These are phyloP conservation scores for Steinernema carpocapsae DNA, from an alignment of 2,888 invertebrate species.

Conservation along the genomic window DNA sequence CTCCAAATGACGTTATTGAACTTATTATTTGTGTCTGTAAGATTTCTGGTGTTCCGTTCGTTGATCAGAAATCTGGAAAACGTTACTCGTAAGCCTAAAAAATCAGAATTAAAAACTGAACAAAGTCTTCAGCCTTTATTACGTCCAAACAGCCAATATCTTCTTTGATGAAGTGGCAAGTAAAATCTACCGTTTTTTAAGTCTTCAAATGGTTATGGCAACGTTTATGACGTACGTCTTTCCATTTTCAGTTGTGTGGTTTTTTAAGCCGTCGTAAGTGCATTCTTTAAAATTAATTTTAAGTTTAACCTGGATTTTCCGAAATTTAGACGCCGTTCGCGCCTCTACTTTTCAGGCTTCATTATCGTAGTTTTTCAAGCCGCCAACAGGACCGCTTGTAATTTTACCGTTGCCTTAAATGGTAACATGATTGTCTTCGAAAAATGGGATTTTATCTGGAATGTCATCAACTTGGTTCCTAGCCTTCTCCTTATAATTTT, in stretches of 20 bases:
- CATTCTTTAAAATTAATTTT: too few relatives aligned
- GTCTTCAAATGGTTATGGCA: background rate
- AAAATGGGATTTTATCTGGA: background rate
- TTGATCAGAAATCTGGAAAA: too few relatives aligned
- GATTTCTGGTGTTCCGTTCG: background rate
- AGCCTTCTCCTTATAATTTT: background rate
- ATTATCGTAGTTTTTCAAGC: background rate
- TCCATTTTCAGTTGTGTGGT: background rate
- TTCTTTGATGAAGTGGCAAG: background rate
- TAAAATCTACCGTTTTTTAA: background rate
- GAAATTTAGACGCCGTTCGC: background rate
- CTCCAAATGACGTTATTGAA: background rate
- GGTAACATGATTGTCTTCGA: background rate
- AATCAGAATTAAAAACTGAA: background rate
- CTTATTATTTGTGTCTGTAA: background rate
- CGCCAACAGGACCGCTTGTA: background rate
- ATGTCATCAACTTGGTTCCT: background rate
- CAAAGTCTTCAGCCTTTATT: background rate
- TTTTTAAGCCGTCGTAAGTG: conserved; percentile 10
- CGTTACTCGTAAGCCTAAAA: background rate
- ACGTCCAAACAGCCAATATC: background rate
- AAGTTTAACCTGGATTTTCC: too few relatives aligned
- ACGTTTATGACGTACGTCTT: conserved; percentile 3
- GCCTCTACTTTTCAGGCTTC: background rate
- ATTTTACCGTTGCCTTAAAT: background rate